Percentiles rank a stretch among this genome's conserved stretches.
phyloP scores from a whole-genome alignment of 1,140 invertebrate species.

The Triops cancriformis region DNA sequence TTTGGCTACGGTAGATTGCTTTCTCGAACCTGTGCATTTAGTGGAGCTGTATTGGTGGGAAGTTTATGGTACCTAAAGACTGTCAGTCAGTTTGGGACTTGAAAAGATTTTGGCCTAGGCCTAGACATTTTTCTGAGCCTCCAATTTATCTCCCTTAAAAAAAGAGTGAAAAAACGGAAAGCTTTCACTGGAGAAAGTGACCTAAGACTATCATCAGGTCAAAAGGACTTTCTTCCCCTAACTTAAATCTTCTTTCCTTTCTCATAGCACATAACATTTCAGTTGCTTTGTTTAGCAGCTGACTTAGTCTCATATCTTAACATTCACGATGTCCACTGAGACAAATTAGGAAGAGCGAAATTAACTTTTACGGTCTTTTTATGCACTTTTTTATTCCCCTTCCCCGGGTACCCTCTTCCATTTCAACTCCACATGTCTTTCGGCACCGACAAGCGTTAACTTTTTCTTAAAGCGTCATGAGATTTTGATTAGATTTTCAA shows the following conservation, averaged over 20 bases:
- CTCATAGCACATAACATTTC: not conserved
- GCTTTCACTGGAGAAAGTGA: not conserved
- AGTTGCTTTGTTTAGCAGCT: not conserved
- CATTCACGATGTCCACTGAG: not conserved
- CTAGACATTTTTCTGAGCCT: not conserved
- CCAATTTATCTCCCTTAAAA: too few species aligned
- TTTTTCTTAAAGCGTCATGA: too few species aligned
- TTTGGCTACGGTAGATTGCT: not conserved
- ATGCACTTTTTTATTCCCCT: not conserved
- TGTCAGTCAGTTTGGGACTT: not conserved
- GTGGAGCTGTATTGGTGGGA: too few species aligned
- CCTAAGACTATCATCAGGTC: not conserved
- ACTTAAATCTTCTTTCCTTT: not conserved
- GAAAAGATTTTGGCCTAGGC: not conserved
- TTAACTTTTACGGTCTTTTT: not conserved
- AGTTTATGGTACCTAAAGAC: not conserved
- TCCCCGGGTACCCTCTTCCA: not conserved
- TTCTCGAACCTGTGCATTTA: too few species aligned
- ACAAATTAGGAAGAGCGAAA: not conserved
- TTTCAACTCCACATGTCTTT: not conserved
- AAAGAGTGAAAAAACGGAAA: too few species aligned
- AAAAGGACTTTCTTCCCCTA: not conserved
- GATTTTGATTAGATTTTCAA: too few species aligned
- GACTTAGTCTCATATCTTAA: not conserved
- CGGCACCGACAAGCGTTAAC: too few species aligned